phyloP scores from a whole-genome alignment of 2,113 vertebrate species.

The Trichechus manatus region DNA sequence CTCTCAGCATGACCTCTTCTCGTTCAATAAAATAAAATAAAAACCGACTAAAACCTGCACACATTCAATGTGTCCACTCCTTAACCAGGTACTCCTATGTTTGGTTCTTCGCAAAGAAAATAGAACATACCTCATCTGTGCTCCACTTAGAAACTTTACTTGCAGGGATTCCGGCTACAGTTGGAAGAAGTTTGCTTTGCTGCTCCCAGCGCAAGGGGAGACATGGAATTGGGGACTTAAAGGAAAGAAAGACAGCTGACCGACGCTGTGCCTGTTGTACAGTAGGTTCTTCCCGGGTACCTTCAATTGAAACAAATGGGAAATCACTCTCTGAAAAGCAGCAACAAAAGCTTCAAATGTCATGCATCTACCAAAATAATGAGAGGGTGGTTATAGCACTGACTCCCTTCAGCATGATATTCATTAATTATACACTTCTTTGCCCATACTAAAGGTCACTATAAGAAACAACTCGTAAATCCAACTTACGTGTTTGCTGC shows the following conservation, averaged over 20 bases:
- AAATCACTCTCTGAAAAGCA: slow-evolving; percentile 21
- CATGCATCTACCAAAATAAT: background rate
- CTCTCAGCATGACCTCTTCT: background rate
- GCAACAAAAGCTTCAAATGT: background rate
- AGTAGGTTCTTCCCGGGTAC: slow-evolving; percentile 86
- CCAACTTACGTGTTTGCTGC: background rate
- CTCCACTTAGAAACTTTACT: slow-evolving; percentile 94
- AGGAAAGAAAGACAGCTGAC: slow-evolving; percentile 89
- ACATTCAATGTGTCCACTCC: background rate
- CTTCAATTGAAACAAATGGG: slow-evolving; percentile 77
- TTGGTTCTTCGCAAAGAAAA: background rate
- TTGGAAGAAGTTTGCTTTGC: slow-evolving; percentile 93
- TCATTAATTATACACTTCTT: background rate
- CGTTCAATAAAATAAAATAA: background rate
- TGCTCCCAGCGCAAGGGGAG: slow-evolving; percentile 93
- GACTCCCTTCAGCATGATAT: background rate
- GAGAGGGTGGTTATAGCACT: background rate
- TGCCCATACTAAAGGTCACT: background rate
- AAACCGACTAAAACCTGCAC: background rate
- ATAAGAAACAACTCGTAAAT: background rate
- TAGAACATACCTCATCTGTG: slow-evolving; percentile 89
- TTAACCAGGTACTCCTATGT: background rate
- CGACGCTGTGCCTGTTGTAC: slow-evolving; percentile 89
- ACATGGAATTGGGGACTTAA: slow-evolving; percentile 89
- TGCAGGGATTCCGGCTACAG: slow-evolving; percentile 92